Evolutionary conservation across 2,113 vertebrate genomes (phyloP).

Genomic region (Salvelinus fontinalis): DNA sequence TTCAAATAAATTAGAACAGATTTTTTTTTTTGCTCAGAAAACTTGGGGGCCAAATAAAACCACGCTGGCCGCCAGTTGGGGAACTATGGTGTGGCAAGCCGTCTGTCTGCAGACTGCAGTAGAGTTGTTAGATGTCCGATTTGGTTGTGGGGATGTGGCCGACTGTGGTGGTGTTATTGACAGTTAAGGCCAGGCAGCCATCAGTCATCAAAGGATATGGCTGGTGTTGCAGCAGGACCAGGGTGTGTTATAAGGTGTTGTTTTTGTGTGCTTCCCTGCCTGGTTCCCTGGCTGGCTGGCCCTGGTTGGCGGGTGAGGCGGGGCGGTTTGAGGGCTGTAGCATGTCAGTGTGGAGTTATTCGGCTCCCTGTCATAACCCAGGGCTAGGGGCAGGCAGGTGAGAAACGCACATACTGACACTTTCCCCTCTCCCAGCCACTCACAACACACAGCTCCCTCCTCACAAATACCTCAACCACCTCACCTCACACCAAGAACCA

Average conservation of each 20-base stretch:
- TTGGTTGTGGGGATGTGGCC: no score
- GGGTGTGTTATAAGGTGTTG: neutral
- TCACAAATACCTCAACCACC: slow-evolving; percentile 10
- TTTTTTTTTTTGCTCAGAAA: no score
- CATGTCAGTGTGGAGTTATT: neutral
- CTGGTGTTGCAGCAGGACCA: neutral
- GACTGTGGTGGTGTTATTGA: no score
- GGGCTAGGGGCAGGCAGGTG: neutral
- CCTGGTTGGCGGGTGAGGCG: neutral
- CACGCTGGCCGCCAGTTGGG: no score
- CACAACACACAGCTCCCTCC: neutral
- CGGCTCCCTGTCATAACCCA: neutral
- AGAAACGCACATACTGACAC: neutral
- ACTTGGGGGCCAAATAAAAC: no score
- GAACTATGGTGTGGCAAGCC: no score
- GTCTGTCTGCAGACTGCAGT: no score
- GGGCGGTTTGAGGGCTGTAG: neutral
- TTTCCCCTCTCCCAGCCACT: neutral
- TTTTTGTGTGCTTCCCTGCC: neutral
- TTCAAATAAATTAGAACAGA: no score
- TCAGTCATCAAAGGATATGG: neutral
- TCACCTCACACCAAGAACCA: slow-evolving; percentile 4
- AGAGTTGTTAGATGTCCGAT: no score
- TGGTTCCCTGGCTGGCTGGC: neutral
- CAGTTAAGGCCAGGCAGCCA: no score